Base-by-base conservation (phyloP, 23 tunicate genomes). In the Ciona savignyi region DNA sequence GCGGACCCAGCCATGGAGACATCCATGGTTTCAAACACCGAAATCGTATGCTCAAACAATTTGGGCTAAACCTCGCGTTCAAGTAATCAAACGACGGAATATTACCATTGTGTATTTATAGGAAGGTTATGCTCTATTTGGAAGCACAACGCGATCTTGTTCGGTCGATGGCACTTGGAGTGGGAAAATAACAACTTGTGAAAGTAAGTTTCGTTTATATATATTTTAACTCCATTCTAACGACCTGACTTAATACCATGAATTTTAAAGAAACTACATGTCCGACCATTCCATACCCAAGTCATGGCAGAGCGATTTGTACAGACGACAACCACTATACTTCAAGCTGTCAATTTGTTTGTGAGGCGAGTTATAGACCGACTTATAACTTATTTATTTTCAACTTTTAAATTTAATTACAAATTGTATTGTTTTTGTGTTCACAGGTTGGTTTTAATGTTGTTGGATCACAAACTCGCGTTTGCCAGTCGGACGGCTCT, bases 301-400 rank as follows among this genome's bases (percentile, higher is more conserved):
- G 80, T 73, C 77, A 94, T 75, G 99, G 99, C n/a, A 35, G 85
- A 65, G 83, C 83, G 81, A 67, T 62, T 34, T 94, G 99, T 64
- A 75, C 85, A 0, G 94, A 94, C 42, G 60, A 35, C 0, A 72
- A 76, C 72, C 79, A 91, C 48, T 91, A 73, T 56, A 60, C 60
- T 67, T 91, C 97, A 15, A 79, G 67, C 28, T 91, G 97, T 71
- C 76, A 85, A 27, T 84, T 85, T 60, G 35, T 77, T 63, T 91
- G 97, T 66, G 91, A 76, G 23, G 97, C 84, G 22, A 63, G 80
- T 27, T 32, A 61, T n/a, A n/a, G n/a, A n/a, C n/a, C n/a, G n/a
- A n/a, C n/a, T n/a, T 9, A n/a, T n/a, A 63, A 63, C 4, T 4
- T n/a, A 63, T n/a, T 63, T 63, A 63, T n/a, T n/a, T n/a, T n/a